phyloP scores from a whole-genome alignment of 2,888 invertebrate genomes.

The Cancer borealis region DNA sequence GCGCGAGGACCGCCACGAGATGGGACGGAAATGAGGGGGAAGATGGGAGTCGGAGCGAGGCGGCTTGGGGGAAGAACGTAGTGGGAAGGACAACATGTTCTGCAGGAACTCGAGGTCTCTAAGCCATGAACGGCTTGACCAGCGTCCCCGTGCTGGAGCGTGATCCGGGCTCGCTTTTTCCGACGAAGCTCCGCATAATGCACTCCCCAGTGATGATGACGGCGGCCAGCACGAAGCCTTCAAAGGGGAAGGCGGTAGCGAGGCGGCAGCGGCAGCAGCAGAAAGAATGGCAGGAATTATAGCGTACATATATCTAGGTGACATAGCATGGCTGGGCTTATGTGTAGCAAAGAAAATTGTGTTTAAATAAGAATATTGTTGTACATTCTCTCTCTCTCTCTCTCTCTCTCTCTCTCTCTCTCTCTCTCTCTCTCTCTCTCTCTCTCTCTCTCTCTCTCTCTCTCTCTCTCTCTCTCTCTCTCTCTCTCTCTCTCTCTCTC shows the following conservation, averaged over 20 bases:
- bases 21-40: background rate
- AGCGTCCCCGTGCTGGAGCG: slow-evolving; percentile 81
- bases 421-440: background rate
- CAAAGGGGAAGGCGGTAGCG: background rate
- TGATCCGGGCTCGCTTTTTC: slow-evolving; percentile 78
- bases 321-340: background rate
- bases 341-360: background rate
- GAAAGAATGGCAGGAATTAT: background rate
- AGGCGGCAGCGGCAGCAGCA: background rate
- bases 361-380: background rate
- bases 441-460: background rate
- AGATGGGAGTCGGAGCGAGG: background rate
- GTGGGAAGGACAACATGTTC: slow-evolving; percentile 51
- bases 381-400: background rate
- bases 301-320: too few relatives aligned
- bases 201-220: slow-evolving; percentile 82
- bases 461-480: background rate
- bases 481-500: background rate
- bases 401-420: background rate
- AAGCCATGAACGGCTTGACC: slow-evolving; percentile 82
- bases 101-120: slow-evolving; percentile 69
- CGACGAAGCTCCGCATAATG: slow-evolving; percentile 80
- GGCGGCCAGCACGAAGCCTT: slow-evolving; percentile 79
- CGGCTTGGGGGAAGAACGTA: background rate
- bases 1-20: background rate